Evolutionary conservation across 1,140 invertebrate species (phyloP), one percentile per base, ranked within the genome.

Genomic region (Cheumatopsyche charites): DNA sequence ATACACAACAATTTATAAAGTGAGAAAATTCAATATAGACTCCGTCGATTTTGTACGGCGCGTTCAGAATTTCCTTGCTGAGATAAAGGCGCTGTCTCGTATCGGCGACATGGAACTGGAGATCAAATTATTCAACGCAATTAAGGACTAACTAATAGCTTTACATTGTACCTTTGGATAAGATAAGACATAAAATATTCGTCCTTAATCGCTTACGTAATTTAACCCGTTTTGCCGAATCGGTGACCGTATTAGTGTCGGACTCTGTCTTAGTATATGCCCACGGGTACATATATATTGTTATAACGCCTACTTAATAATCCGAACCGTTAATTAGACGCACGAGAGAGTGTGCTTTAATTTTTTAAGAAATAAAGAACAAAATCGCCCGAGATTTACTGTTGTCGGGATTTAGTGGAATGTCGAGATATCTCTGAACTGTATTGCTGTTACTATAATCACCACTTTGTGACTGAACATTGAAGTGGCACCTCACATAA

Each of bases 381-480:
- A 67, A 21, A 29, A 15, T 29, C 21, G 42, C 25, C 17, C 15
- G 25, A 36, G 29, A 36, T 36, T n/a, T 36, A 9, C 29, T 9
- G 29, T 4, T 36, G 29, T 45, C 25, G 52, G 36, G 41, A 62
- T 70, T 55, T 73, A 23, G 17, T 41, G 68, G 72, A 73, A 73
- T 73, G 72, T 49, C 19, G 49, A 49, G 68, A 52, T 73, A 73
- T 73, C 72, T 70, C 36, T 9, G 52, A 67, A 65, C 63, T 49
- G 62, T 62, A 70, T 73, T 73, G 58, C 47, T 70, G 72, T 17
- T 73, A 70, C 72, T 70, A 73, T 73, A 73, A 73, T 73, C 68
- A 73, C 63, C 63, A 70, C 62, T 73, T 70, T 70, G 52, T 61
- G 62, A 43, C 61, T 66, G 62, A 69, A 73, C 65, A 55, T 41